Percentiles rank a stretch among this genome's conserved stretches.
phyloP scores from a whole-genome alignment of 2,888 invertebrate species.

The Drosophila sordidula region DNA sequence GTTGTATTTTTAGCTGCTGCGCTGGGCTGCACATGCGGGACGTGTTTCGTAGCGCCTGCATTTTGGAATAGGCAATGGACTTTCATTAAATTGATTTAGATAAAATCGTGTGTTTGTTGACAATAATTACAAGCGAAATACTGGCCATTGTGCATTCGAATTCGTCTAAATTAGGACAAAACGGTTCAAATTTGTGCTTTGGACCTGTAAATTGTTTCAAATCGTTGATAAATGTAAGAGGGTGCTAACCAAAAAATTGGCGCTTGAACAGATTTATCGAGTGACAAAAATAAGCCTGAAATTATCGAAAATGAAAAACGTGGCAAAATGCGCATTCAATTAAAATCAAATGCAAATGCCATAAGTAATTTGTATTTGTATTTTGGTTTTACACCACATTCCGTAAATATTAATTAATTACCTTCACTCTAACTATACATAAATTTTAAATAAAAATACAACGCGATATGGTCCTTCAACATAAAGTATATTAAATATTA shows the following conservation, averaged over 20 bases:
- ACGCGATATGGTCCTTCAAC: not conserved
- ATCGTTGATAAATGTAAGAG: slow-evolving; percentile 23
- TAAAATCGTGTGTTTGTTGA: slow-evolving; percentile 67
- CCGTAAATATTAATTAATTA: too few relatives aligned
- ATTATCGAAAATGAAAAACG: not conserved
- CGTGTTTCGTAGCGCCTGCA: slow-evolving; percentile 51
- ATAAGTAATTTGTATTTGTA: too few relatives aligned
- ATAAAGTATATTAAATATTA: not conserved
- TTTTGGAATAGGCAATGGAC: slow-evolving; percentile 39
- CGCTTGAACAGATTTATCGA: not conserved
- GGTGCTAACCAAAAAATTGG: not conserved
- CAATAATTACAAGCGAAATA: slow-evolving; percentile 56
- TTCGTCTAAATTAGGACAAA: slow-evolving; percentile 56
- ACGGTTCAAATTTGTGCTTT: slow-evolving; percentile 36
- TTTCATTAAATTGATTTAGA: slow-evolving; percentile 78
- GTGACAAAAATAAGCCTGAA: slow-evolving; percentile 4
- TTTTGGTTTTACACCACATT: too few relatives aligned
- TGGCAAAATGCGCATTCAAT: slow-evolving; percentile 5
- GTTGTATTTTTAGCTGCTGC: slow-evolving; percentile 58
- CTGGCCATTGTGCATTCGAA: slow-evolving; percentile 29
- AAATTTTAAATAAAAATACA: not conserved
- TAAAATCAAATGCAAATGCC: not conserved
- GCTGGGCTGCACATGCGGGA: slow-evolving; percentile 55
- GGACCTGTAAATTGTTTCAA: slow-evolving; percentile 29
- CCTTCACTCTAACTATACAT: too few relatives aligned